Evolutionary conservation across 2,888 invertebrate genomes (phyloP).

Genomic region (Caenorhabditis afra): DNA sequence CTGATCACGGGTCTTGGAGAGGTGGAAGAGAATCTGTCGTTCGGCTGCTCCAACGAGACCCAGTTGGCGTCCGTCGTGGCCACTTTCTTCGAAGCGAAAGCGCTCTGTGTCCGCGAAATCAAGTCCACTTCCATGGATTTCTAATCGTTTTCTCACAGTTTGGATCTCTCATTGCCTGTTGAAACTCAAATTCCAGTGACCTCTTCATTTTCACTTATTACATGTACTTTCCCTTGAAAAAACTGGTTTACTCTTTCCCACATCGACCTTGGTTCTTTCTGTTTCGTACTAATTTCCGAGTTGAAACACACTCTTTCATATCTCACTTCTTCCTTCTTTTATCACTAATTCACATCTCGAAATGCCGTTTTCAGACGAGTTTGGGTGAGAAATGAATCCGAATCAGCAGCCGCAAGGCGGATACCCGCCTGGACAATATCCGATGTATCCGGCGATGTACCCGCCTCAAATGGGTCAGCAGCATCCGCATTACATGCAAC

Average conservation of each 20-base stretch:
- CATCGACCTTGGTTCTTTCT: too few species aligned
- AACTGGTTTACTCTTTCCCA: constrained; percentile 5
- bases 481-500: constrained; percentile 14
- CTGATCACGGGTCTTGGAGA: constrained; percentile 39
- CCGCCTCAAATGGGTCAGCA: neutral
- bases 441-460: neutral
- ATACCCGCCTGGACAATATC: constrained; percentile 26
- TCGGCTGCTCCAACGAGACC: constrained; percentile 84
- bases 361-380: too few species aligned
- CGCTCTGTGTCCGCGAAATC: constrained; percentile 23
- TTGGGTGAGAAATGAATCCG: constrained; percentile 29
- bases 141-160: constrained; percentile 1
- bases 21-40: constrained; percentile 52
- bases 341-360: neutral
- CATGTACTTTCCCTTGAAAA: constrained; percentile 3
- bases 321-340: neutral
- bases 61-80: constrained; percentile 92
- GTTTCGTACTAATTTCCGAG: neutral
- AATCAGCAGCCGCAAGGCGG: constrained; percentile 16
- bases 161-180: constrained; percentile 5
- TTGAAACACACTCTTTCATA: constrained; percentile 1
- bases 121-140: constrained; percentile 18
- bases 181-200: neutral
- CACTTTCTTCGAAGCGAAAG: constrained; percentile 86
- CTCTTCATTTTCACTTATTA: neutral